phyloP scores from a whole-genome alignment of 1,140 invertebrate genomes.

The Eufriesea mexicana region DNA sequence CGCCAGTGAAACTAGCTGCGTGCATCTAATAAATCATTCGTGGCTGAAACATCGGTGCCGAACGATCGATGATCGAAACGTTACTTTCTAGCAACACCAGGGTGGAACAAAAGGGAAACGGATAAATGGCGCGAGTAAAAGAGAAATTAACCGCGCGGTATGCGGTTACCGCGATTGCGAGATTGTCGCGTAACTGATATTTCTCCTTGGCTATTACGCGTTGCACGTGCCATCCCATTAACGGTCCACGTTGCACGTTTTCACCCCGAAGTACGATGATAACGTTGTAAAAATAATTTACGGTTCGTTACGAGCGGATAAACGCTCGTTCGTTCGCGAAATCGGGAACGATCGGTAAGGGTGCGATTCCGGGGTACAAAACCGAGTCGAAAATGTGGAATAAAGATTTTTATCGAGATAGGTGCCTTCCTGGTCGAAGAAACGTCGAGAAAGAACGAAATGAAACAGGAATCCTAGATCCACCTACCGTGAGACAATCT shows the following conservation, averaged over 20 bases:
- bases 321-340: too few relatives aligned
- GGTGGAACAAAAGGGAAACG: neutral
- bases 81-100: neutral
- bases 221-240: too few relatives aligned
- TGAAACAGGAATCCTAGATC: too few relatives aligned
- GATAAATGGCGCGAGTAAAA: constrained; percentile 23
- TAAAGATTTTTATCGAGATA: too few relatives aligned
- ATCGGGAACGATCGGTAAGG: too few relatives aligned
- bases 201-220: constrained; percentile 34
- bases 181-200: constrained; percentile 39
- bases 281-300: too few relatives aligned
- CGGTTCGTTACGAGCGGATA: too few relatives aligned
- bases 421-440: too few relatives aligned
- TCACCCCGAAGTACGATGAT: neutral
- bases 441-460: neutral
- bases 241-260: constrained; percentile 21
- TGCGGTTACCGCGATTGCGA: constrained; percentile 39
- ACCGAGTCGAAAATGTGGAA: too few relatives aligned
- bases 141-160: constrained; percentile 15
- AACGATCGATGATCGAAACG: neutral
- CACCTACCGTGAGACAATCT: constrained; percentile 74
- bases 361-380: too few relatives aligned
- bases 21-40: neutral
- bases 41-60: neutral
- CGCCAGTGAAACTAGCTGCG: neutral